Base-by-base conservation (phyloP, 1,140 invertebrate species). In the Trichonephila clavata region DNA sequence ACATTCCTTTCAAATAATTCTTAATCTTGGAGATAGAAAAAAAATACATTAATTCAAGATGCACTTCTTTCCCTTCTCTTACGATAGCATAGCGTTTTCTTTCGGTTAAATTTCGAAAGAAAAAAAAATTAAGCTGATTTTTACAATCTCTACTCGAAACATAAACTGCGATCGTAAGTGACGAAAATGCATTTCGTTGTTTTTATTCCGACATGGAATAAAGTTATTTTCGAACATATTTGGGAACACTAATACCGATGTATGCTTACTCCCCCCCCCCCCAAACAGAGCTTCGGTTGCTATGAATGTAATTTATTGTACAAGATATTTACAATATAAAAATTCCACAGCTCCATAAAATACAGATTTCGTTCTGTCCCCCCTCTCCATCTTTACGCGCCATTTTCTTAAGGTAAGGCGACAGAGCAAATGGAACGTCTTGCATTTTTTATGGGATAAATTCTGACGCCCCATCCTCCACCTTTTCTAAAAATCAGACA, bases 391-490 rank as follows among this genome's bases (percentile, higher is more conserved):
- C 50, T 77, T 77, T 77, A 32, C 71, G 71, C 71, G 71, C 71
- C 71, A 77, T 77, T 77, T 71, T 77, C 71, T 77, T 77, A 39
- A 39, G 27, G 32, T 77, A 14, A 18, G 27, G 71, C 18, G 71
- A 77, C 27, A 32, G 27, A 77, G 71, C 24, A 77, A 77, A 77
- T 77, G 71, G 71, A 77, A 77, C 71, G 32, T 39, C 18, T 39
- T 77, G 27, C 71, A 77, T 77, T 77, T 77, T 77, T 77, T 77
- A 77, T 77, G 71, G 24, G 32, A 77, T 77, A 77, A 77, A 77
- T 77, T 77, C 32, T 77, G 71, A 32, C 71, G 16, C 71, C 71
- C 13, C 39, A 32, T 77, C 32, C 32, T 39, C 27, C 50, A 50
- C 50, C 50, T 50, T 50, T 50, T 50, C 50, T 50, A 50, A 77